These are phyloP conservation scores for Zosterops borbonicus DNA, from an alignment of 2,113 vertebrate species.

Conservation along the genomic window DNA sequence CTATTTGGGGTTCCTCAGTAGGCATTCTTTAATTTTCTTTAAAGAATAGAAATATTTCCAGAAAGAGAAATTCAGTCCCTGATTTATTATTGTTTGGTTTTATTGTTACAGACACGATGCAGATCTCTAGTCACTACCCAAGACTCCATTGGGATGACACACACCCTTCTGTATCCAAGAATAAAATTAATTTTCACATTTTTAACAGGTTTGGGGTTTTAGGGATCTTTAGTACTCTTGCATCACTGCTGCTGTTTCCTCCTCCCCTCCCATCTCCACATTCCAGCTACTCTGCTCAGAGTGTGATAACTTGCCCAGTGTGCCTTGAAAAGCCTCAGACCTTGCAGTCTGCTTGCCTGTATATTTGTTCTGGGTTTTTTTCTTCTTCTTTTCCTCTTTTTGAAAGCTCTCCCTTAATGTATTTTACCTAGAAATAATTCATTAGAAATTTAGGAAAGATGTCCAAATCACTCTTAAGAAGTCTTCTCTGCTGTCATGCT, in stretches of 20 bases:
- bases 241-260: not conserved
- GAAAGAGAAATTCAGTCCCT: not conserved
- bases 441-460: conserved; percentile 65
- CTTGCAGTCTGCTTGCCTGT: not conserved
- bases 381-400: not conserved
- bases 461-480: conserved; percentile 38
- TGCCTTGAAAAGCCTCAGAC: not conserved
- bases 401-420: not conserved
- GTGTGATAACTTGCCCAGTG: not conserved
- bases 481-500: conserved; percentile 6
- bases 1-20: not conserved
- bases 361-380: rapidly evolving
- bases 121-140: not conserved
- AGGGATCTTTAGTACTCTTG: not conserved
- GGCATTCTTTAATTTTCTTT: not conserved
- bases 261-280: not conserved
- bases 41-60: not conserved
- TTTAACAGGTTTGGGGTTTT: not conserved
- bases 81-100: not conserved
- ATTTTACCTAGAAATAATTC: conserved; percentile 51
- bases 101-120: rapidly evolving
- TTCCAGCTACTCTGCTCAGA: not conserved
- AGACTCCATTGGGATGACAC: not conserved
- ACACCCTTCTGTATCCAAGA: not conserved
- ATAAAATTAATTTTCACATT: not conserved